Percentiles rank a stretch among this genome's conserved stretches.
These are phyloP conservation scores for Siniperca obscura DNA, from an alignment of 2,797 vertebrate genomes.

Conservation along the genomic window DNA sequence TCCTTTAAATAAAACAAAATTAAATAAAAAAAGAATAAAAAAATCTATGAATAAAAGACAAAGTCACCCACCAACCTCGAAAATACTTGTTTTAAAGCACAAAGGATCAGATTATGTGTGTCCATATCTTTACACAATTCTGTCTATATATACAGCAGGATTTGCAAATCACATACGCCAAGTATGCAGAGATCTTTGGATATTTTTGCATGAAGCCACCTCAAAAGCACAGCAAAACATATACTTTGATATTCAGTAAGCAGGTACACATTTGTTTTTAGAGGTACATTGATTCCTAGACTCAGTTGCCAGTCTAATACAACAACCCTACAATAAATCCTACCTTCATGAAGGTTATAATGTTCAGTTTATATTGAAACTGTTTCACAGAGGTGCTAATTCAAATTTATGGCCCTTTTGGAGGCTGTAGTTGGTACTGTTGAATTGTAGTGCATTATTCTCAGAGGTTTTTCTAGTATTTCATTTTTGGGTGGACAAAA, in stretches of 20 bases:
- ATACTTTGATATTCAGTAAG: not conserved
- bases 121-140: not conserved
- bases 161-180: not conserved
- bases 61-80: not conserved
- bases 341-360: not conserved
- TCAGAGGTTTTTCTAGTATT: slow-evolving; percentile 12
- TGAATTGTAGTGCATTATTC: not conserved
- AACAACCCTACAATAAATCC: slow-evolving; percentile 8
- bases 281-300: not conserved
- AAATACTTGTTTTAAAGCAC: slow-evolving; percentile 11
- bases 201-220: not conserved
- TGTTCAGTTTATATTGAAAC: slow-evolving; percentile 23
- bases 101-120: not conserved
- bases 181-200: not conserved
- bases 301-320: not conserved
- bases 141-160: not conserved
- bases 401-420: slow-evolving; percentile 7
- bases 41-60: not conserved
- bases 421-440: slow-evolving; percentile 4
- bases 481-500: not conserved
- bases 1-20: too few relatives aligned
- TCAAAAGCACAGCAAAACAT: not conserved
- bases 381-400: not conserved
- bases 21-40: not conserved
- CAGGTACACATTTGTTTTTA: not conserved